phyloP scores from a whole-genome alignment of 1,140 invertebrate genomes.

The Stenopsyche tienmushanensis region DNA sequence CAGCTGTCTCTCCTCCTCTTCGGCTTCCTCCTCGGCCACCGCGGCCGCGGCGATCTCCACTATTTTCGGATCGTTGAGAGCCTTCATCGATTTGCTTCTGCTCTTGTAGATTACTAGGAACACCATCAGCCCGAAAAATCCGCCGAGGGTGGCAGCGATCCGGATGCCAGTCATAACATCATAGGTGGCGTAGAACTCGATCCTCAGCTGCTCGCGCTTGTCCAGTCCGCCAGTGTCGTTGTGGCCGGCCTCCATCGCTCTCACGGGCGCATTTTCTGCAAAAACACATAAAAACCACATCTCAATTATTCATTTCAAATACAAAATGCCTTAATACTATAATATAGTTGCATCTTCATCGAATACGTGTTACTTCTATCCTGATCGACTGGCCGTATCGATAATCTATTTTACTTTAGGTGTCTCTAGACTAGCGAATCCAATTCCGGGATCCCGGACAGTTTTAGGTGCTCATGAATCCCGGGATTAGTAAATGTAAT shows the following conservation, averaged over 20 bases:
- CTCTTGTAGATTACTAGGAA: conserved; percentile 86
- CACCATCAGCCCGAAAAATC: conserved; percentile 86
- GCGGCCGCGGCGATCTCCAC: conserved; percentile 68
- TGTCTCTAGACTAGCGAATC: no score
- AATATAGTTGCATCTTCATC: no score
- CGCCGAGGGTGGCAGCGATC: conserved; percentile 84
- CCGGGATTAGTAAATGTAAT: no score
- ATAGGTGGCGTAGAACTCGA: conserved; percentile 85
- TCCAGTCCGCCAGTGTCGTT: conserved; percentile 33
- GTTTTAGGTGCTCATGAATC: no score
- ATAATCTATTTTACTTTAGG: no score
- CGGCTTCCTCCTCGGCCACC: conserved; percentile 68
- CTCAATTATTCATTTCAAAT: no score
- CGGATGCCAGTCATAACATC: conserved; percentile 88
- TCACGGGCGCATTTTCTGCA: conserved; percentile 34
- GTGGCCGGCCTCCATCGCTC: conserved; percentile 35
- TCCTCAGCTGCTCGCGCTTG: conserved; percentile 62
- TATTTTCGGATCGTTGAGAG: conserved; percentile 67
- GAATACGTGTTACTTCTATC: no score
- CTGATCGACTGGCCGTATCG: no score
- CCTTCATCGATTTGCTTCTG: conserved; percentile 69
- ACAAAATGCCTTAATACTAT: no score
- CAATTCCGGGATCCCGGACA: no score
- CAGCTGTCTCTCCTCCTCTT: conserved; percentile 72
- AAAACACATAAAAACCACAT: neutral